Evolutionary conservation across 2,113 vertebrate genomes (phyloP).

Genomic region (Phylloscopus trochiloides): DNA sequence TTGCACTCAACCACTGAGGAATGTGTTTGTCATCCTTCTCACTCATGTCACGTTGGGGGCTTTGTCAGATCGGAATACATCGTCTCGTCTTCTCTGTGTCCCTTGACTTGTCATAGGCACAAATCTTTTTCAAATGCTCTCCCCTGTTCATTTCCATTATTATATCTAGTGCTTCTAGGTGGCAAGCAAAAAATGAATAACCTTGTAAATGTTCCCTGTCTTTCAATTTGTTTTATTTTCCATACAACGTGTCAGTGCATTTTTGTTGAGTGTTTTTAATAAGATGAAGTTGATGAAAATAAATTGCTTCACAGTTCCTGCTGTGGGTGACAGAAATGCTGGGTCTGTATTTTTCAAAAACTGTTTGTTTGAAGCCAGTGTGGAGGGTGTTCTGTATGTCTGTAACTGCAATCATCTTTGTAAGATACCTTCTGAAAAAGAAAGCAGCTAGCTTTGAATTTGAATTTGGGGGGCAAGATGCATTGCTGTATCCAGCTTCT

Average conservation of each 20-base stretch:
- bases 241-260: conserved; percentile 14
- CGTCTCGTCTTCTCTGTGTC: not conserved
- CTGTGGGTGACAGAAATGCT: conserved; percentile 62
- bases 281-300: conserved; percentile 63
- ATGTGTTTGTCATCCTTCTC: not conserved
- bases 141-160: conserved; percentile 55
- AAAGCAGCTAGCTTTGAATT: not conserved
- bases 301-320: conserved; percentile 58
- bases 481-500: not conserved
- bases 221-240: conserved; percentile 64
- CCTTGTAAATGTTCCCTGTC: conserved; percentile 49
- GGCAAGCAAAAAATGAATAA: conserved; percentile 55
- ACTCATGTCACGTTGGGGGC: not conserved
- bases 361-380: not conserved
- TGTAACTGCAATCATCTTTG: not conserved
- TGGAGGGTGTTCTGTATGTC: not conserved
- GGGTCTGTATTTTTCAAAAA: conserved; percentile 53
- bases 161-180: conserved; percentile 42
- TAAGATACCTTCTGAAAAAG: not conserved
- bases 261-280: conserved; percentile 59
- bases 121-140: conserved; percentile 46
- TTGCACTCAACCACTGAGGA: not conserved
- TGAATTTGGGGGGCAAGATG: not conserved
- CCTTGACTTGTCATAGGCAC: conserved; percentile 24
- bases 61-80: conserved; percentile 45